Conservation (phyloP, 2,888 invertebrate species). For the Tortrix viridana region DNA sequence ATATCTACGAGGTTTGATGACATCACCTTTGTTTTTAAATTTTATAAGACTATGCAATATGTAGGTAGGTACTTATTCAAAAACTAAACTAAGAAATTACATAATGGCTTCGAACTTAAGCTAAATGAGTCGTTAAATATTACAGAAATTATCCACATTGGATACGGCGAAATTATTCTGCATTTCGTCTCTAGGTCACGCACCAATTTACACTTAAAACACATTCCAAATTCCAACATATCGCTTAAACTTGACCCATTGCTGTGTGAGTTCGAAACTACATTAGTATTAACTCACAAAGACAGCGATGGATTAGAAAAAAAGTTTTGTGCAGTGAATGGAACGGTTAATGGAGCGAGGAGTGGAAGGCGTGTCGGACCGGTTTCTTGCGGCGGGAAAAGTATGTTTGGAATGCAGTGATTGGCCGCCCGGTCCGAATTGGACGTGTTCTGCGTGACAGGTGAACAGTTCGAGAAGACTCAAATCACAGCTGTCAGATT, state of each 20-base stretch:
- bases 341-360: slow-evolving; percentile 28
- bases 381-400: slow-evolving; percentile 58
- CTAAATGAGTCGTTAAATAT: slow-evolving; percentile 19
- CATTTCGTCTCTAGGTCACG: slow-evolving; percentile 18
- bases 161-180: slow-evolving; percentile 16
- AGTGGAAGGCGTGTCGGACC: slow-evolving; percentile 46
- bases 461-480: slow-evolving; percentile 28
- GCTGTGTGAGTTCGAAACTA: background rate
- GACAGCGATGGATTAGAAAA: slow-evolving; percentile 3
- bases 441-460: slow-evolving; percentile 17
- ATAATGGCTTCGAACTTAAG: slow-evolving; percentile 10
- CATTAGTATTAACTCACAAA: background rate
- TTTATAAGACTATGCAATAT: background rate
- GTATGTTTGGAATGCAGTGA: slow-evolving; percentile 54
- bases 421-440: slow-evolving; percentile 46
- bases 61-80: too few relatives aligned
- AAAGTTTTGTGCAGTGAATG: background rate
- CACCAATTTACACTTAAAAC: slow-evolving; percentile 24
- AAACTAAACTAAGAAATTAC: background rate
- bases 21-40: slow-evolving; percentile 17
- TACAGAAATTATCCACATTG: slow-evolving; percentile 25
- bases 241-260: slow-evolving; percentile 10
- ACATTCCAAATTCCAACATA: background rate
- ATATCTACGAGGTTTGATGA: background rate
- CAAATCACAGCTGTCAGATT: slow-evolving; percentile 17